Percentiles rank a stretch among this genome's conserved stretches.
Evolutionary conservation across 23 tunicate species (phyloP).

Genomic region (Clavelina lepadiformis): DNA sequence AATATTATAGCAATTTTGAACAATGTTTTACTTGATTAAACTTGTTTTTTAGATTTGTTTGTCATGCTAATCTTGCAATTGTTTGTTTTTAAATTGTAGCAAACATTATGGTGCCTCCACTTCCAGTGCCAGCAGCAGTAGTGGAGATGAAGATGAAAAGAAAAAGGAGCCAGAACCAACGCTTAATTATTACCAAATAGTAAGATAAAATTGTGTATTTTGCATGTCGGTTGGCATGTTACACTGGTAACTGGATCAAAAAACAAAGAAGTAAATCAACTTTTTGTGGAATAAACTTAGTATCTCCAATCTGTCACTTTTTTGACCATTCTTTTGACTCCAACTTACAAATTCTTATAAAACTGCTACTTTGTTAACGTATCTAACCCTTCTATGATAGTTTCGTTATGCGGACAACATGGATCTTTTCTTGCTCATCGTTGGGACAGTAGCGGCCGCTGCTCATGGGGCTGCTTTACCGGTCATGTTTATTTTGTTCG

Average conservation of each 20-base stretch:
- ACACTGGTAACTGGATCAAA: no score
- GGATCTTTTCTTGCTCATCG: slow-evolving; percentile 34
- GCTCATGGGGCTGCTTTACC: slow-evolving; percentile 81
- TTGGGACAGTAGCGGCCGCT: slow-evolving; percentile 61
- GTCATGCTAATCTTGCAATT: no score
- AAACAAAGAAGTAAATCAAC: not conserved
- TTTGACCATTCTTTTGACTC: no score
- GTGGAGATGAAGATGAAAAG: slow-evolving; percentile 16
- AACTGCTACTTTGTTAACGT: no score
- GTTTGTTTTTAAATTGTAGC: no score
- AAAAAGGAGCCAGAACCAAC: slow-evolving; percentile 35
- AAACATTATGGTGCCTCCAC: not conserved
- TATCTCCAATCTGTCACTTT: no score
- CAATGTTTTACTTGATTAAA: no score
- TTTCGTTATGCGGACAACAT: slow-evolving; percentile 54
- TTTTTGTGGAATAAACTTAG: not conserved
- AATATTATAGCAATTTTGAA: no score
- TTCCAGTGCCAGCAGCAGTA: not conserved
- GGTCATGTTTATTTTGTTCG: slow-evolving; percentile 77
- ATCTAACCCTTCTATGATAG: no score
- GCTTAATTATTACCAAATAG: slow-evolving; percentile 26
- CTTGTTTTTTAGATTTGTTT: no score
- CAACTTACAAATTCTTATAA: no score
- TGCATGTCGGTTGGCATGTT: not conserved
- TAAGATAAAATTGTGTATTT: not conserved